Conservation (phyloP, 2,797 vertebrate genomes). For the Enteromius trimaculatus region DNA sequence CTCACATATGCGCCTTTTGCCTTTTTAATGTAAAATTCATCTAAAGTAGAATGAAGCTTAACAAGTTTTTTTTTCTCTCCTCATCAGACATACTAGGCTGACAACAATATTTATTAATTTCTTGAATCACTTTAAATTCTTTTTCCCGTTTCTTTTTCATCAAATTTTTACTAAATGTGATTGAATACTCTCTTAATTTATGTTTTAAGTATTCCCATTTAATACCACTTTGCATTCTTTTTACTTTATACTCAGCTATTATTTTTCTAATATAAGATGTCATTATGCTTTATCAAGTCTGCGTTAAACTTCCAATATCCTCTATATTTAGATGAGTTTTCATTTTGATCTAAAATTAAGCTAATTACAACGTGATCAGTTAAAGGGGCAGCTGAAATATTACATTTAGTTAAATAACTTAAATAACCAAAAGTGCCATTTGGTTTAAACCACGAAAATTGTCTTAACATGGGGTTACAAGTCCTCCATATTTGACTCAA, state of each 20-base stretch:
- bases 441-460: background rate
- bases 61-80: background rate
- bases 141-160: background rate
- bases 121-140: background rate
- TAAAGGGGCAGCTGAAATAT: background rate
- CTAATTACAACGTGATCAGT: background rate
- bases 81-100: background rate
- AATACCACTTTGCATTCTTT: background rate
- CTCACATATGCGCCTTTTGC: background rate
- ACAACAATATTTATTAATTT: background rate
- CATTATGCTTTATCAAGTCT: background rate
- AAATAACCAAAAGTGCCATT: background rate
- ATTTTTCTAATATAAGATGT: background rate
- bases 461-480: background rate
- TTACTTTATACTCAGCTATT: background rate
- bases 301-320: background rate
- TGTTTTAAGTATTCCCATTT: slow-evolving; percentile 7
- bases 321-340: background rate
- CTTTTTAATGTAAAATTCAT: slow-evolving; percentile 2
- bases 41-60: background rate
- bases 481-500: background rate
- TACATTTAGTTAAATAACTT: background rate
- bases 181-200: background rate
- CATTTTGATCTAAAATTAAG: background rate
- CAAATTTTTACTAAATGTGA: background rate